Evolutionary conservation across 2,113 vertebrate species (phyloP).

Genomic region (Corvus moneduloides): DNA sequence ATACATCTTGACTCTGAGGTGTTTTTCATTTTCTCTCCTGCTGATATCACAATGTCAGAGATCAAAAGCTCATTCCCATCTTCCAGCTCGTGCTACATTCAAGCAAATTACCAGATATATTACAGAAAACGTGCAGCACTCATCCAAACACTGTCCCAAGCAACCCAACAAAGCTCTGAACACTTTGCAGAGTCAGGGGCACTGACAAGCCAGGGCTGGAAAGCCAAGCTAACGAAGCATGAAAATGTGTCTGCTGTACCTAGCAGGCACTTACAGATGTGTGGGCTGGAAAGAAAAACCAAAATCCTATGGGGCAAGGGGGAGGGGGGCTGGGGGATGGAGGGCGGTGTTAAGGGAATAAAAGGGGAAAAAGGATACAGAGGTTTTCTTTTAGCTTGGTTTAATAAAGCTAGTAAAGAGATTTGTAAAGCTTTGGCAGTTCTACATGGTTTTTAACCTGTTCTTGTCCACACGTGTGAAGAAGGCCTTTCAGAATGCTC

Average conservation of each 20-base stretch:
- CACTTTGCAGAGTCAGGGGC: neutral
- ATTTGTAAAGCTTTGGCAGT: neutral
- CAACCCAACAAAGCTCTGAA: neutral
- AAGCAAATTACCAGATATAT: conserved; percentile 26
- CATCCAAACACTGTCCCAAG: neutral
- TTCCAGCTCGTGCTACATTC: neutral
- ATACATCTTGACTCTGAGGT: conserved; percentile 14
- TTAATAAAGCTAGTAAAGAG: neutral
- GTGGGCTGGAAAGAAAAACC: neutral
- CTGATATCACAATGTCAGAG: neutral
- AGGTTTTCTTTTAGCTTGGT: neutral
- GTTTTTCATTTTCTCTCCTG: conserved; percentile 23
- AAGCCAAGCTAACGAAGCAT: neutral
- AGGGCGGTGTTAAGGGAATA: neutral
- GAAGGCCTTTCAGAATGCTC: neutral
- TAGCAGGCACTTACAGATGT: neutral
- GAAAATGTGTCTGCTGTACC: neutral
- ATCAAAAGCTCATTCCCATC: conserved; percentile 2
- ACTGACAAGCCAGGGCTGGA: neutral
- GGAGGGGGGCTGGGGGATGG: too few relatives aligned
- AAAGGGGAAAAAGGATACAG: neutral
- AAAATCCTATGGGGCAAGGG: neutral
- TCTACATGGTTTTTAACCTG: conserved; percentile 9
- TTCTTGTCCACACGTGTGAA: neutral
- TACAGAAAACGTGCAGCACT: conserved; percentile 13